Percentiles rank a stretch among this genome's conserved stretches.
Evolutionary conservation across 2,888 invertebrate species (phyloP).

Genomic region (Brachyopa scutellaris): DNA sequence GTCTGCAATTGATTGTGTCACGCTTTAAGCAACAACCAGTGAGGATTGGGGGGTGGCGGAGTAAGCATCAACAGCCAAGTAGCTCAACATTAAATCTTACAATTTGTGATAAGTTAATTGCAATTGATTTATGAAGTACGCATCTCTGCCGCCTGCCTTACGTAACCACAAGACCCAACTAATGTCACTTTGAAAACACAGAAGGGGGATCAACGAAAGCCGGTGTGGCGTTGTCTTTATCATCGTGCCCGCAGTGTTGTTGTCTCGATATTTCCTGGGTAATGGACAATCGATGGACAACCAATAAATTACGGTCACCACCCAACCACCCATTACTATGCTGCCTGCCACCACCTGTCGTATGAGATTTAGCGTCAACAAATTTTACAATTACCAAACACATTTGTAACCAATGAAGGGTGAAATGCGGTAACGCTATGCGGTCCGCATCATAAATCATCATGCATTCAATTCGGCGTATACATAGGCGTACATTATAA

Average conservation of each 20-base stretch:
- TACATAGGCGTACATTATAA: no score
- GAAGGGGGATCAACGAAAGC: constrained; percentile 33
- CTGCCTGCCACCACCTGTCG: constrained; percentile 53
- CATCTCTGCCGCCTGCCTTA: no score
- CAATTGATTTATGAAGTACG: constrained; percentile 75
- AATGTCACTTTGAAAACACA: constrained; percentile 55
- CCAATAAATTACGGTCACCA: constrained; percentile 60
- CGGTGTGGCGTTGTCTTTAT: constrained; percentile 42
- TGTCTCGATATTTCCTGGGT: constrained; percentile 39
- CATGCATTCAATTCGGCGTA: constrained; percentile 23
- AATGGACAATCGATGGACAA: constrained; percentile 54
- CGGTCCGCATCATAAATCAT: constrained; percentile 69
- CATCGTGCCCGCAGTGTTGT: constrained; percentile 59
- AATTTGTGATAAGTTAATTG: constrained; percentile 75
- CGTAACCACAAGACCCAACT: constrained; percentile 52
- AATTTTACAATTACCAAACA: constrained; percentile 71
- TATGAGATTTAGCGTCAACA: constrained; percentile 70
- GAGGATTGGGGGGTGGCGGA: constrained; percentile 3
- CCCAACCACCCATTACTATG: constrained; percentile 1
- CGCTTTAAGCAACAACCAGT: constrained; percentile 18
- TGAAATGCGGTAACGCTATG: constrained; percentile 67
- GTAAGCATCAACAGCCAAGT: constrained; percentile 11
- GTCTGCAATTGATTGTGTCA: constrained; percentile 65
- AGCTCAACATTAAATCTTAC: constrained; percentile 74
- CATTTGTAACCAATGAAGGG: constrained; percentile 72